A percentile compares a stretch with the other conserved stretches of the same genome.
Conservation (phyloP, 2,113 vertebrate species). For the Natator depressus region DNA sequence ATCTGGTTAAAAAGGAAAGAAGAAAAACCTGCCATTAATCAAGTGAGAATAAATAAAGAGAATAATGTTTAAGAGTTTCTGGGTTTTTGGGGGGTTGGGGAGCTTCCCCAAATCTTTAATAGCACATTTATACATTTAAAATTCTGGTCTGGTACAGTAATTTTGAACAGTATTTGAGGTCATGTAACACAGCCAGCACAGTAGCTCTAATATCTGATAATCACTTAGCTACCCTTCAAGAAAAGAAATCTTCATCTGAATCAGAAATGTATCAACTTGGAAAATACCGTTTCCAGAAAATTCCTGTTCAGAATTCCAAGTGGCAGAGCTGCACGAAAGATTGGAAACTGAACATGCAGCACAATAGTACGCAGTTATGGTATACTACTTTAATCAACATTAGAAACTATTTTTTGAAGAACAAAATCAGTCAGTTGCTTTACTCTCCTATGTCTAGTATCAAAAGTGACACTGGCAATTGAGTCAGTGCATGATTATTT, state of each 20-base stretch:
- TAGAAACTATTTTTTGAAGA: not conserved
- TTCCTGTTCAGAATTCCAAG: not conserved
- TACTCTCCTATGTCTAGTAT: rapidly evolving
- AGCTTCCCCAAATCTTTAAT: not conserved
- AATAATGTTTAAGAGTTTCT: constrained; percentile 23
- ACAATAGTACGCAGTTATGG: not conserved
- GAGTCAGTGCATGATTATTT: not conserved
- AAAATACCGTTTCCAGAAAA: constrained; percentile 3
- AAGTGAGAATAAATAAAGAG: not conserved
- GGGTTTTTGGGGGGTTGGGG: not conserved
- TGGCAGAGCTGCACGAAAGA: not conserved
- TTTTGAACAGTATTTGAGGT: not conserved
- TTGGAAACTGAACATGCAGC: not conserved
- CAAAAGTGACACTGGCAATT: constrained; percentile 3
- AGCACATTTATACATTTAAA: not conserved
- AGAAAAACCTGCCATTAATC: constrained; percentile 15
- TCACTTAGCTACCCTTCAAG: not conserved
- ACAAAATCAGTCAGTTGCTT: not conserved
- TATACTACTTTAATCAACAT: not conserved
- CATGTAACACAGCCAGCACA: not conserved
- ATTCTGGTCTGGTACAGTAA: not conserved
- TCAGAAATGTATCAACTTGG: not conserved
- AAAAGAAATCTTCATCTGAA: not conserved
- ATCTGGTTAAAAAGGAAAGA: constrained; percentile 45
- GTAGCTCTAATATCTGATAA: not conserved